Evolutionary conservation across 2,888 invertebrate species (phyloP).

Genomic region (Drosophila nigritarsus): DNA sequence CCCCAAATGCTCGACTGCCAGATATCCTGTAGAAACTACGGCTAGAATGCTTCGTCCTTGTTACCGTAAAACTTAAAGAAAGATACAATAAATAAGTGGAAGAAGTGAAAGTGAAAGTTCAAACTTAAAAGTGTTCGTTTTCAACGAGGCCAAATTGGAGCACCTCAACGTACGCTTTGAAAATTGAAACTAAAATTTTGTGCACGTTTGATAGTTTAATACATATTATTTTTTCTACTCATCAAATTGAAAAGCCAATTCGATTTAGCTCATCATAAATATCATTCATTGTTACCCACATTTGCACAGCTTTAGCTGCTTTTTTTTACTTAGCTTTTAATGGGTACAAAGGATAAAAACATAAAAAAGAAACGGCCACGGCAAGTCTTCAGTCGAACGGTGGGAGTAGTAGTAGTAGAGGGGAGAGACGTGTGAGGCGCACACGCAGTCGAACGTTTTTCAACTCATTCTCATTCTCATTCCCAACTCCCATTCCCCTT

Average conservation of each 20-base stretch:
- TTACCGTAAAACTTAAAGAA: neutral
- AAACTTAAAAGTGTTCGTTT: neutral
- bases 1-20: neutral
- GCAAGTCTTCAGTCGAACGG: constrained; percentile 28
- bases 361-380: constrained; percentile 24
- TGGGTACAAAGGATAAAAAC: constrained; percentile 9
- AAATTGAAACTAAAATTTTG: neutral
- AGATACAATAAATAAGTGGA: neutral
- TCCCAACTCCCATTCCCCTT: constrained; percentile 24
- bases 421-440: constrained; percentile 6
- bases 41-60: neutral
- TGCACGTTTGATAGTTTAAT: neutral
- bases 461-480: constrained; percentile 65
- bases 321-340: neutral
- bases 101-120: neutral
- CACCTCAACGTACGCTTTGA: neutral
- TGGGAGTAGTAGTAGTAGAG: neutral
- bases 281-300: neutral
- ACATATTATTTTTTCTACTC: neutral
- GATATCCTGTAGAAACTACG: neutral
- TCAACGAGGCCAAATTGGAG: neutral
- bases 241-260: neutral
- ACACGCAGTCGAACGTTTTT: constrained; percentile 53
- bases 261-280: neutral
- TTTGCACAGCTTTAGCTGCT: neutral